phyloP scores from a whole-genome alignment of 2,797 vertebrate genomes.

The Tokudaia tokunoshimensis region DNA sequence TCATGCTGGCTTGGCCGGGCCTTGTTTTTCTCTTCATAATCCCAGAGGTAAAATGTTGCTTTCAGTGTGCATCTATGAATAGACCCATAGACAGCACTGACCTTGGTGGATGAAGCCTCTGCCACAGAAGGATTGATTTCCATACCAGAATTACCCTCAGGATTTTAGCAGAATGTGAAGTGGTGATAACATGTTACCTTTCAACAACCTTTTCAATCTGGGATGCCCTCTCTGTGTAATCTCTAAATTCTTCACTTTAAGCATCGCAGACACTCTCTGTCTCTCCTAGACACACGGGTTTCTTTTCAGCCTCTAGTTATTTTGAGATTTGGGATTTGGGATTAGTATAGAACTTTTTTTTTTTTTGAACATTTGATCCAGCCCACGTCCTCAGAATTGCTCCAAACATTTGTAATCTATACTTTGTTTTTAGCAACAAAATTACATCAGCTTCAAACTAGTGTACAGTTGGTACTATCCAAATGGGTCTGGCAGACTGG shows the following conservation, averaged over 20 bases:
- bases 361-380: neutral
- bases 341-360: neutral
- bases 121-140: neutral
- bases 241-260: conserved; percentile 45
- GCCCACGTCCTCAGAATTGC: neutral
- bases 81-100: conserved; percentile 23
- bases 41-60: conserved; percentile 47
- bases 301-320: conserved; percentile 17
- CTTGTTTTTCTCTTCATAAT: conserved; percentile 34
- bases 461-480: neutral
- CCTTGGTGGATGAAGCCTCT: conserved; percentile 1
- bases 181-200: neutral
- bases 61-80: conserved; percentile 17
- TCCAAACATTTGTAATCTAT: conserved; percentile 6
- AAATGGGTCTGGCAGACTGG: neutral
- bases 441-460: neutral
- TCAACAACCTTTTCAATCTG: conserved; percentile 23
- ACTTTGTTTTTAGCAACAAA: neutral
- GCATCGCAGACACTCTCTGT: neutral
- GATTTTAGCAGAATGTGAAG: conserved; percentile 47
- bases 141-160: neutral
- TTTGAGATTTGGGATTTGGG: neutral
- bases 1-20: conserved; percentile 1
- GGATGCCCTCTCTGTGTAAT: neutral
- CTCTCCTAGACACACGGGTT: neutral